Evolutionary conservation across 1,140 invertebrate genomes (phyloP), one percentile per base, ranked within the genome.

Genomic region (Thaumetopoea pityocampa): DNA sequence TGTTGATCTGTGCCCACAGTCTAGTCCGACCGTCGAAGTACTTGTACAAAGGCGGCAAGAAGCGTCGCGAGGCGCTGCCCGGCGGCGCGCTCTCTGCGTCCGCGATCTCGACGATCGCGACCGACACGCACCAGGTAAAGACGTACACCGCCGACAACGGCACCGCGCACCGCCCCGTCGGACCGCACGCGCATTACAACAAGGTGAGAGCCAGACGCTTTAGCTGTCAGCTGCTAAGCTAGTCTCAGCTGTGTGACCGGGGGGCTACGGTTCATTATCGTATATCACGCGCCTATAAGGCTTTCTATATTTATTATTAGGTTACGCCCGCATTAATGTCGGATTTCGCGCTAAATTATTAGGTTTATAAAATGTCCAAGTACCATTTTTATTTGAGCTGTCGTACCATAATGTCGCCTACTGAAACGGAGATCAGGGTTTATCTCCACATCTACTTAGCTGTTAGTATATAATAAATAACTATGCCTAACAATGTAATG

Each of bases 111-210:
- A 86, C 85, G 14, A 86, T 86, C 10, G 80, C 72, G 33, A 69
- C 72, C 32, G 70, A 78, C 63, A 78, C 76, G 66, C 85, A 87
- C 56, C 85, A 87, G 82, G 94, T 98, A 85, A 97, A 96, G 90
- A 95, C 96, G 71, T 98, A 97, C 89, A 95, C 96, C 89, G 96
- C 97, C 88, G 96, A 95, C 87, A 96, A 96, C 90, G 94, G 94
- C 82, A 90, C 92, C 87, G 87, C 87, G 71, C 87, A 86, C 64
- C 87, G 87, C 47, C 67, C 79, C 24, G 67, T 66, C 53, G 88
- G 87, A 81, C 93, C 92, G 88, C 92, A 93, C 78, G 94, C 94
- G 87, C 92, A 94, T 86, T 96, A 96, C 86, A 96, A 95, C 89
- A 96, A 96, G 92, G 94, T 96, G 85, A 86, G 87, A 62, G 78